A percentile compares a stretch with the other conserved stretches of the same genome.
Conservation (phyloP, 2,797 vertebrate species). For the Scolopax bukidnonensis region DNA sequence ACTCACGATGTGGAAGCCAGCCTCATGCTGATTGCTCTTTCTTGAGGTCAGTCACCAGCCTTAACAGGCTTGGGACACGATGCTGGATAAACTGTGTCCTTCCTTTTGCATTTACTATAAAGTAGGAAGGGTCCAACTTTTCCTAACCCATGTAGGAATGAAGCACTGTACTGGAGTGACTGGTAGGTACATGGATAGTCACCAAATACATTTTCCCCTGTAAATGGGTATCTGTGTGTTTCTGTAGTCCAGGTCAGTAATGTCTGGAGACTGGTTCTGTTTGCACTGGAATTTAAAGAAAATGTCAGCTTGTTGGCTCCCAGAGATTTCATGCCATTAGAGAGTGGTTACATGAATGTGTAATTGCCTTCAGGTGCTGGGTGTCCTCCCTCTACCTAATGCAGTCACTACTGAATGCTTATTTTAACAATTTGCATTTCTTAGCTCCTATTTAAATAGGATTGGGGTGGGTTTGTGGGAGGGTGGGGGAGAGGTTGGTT, state of each 20-base stretch:
- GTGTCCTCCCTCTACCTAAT: not conserved
- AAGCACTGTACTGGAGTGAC: not conserved
- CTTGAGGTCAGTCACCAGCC: not conserved
- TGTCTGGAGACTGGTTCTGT: not conserved
- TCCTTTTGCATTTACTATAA: not conserved
- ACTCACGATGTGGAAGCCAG: not conserved
- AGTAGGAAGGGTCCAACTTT: not conserved
- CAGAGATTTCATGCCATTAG: not conserved
- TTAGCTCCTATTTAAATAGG: slow-evolving; percentile 49
- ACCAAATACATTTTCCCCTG: not conserved
- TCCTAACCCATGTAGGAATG: not conserved
- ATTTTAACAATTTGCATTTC: slow-evolving; percentile 46
- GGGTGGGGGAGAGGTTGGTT: slow-evolving; percentile 34
- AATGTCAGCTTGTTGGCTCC: not conserved
- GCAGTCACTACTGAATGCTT: not conserved
- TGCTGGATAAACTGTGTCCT: not conserved
- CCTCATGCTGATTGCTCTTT: not conserved
- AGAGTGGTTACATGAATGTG: not conserved
- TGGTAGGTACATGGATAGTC: not conserved
- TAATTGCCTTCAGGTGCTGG: not conserved
- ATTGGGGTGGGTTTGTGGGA: slow-evolving; percentile 44
- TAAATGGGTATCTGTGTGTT: not conserved
- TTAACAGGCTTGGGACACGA: not conserved
- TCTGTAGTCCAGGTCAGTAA: not conserved
- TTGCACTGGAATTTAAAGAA: not conserved